A percentile compares a stretch with the other conserved stretches of the same genome.
Conservation (phyloP, 2,797 vertebrate genomes). For the Amniataba percoides region DNA sequence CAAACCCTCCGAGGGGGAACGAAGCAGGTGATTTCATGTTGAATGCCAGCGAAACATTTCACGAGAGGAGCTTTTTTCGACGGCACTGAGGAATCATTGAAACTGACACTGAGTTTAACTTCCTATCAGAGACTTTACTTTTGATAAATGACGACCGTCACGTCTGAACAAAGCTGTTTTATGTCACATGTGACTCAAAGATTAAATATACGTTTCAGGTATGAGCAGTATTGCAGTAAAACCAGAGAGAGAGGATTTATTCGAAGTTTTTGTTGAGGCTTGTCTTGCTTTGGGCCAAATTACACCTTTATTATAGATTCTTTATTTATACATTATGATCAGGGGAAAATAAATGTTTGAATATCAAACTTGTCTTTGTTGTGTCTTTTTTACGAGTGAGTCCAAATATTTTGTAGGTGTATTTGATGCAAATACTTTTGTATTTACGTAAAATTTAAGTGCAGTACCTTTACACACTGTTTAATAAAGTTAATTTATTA, state of each 20-base stretch:
- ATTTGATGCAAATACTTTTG: too few species aligned
- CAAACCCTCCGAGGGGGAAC: background rate
- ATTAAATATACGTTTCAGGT: conserved; percentile 48
- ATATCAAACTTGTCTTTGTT: conserved; percentile 32
- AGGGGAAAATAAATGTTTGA: conserved; percentile 64
- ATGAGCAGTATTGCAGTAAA: conserved; percentile 26
- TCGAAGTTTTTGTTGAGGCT: conserved; percentile 42
- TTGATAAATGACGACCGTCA: background rate
- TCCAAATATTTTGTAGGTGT: background rate
- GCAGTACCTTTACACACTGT: too few species aligned
- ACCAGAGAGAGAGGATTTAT: conserved; percentile 30
- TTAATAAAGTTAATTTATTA: too few species aligned
- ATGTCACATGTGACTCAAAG: conserved; percentile 2
- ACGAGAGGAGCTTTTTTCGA: background rate
- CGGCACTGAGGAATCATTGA: background rate
- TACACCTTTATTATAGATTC: conserved; percentile 58
- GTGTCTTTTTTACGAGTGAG: background rate
- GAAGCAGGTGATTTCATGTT: background rate
- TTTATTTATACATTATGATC: conserved; percentile 69
- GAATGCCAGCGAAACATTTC: background rate
- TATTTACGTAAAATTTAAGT: too few species aligned
- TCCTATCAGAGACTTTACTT: conserved; percentile 1
- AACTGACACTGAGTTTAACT: conserved; percentile 21
- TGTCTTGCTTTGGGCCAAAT: conserved; percentile 67
- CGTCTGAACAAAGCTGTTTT: conserved; percentile 30